Conservation (phyloP, 2,113 vertebrate genomes). For the Nibea albiflora region DNA sequence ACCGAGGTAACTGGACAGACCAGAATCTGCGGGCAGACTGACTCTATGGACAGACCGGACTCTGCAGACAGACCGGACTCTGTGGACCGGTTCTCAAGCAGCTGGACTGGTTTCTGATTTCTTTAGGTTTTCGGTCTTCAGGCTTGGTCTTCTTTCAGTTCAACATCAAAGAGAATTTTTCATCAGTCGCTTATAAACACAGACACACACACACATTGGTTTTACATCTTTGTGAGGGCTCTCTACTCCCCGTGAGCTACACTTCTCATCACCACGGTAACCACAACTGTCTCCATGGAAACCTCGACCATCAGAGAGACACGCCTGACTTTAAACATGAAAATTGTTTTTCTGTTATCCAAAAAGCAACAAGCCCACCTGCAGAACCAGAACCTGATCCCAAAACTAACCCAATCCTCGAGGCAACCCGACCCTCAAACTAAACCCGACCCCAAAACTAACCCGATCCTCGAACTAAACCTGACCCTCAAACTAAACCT, state of each 20-base stretch:
- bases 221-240: slow-evolving; percentile 40
- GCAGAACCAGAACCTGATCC: no score
- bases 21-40: no score
- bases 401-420: no score
- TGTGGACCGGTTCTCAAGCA: no score
- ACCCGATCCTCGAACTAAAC: no score
- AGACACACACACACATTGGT: slow-evolving; percentile 37
- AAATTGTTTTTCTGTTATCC: neutral
- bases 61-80: no score
- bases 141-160: slow-evolving; percentile 23
- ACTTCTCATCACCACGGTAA: slow-evolving; percentile 54
- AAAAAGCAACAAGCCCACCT: no score
- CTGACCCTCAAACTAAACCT: no score
- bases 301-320: slow-evolving; percentile 36
- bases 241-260: slow-evolving; percentile 39
- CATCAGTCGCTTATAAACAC: slow-evolving; percentile 32
- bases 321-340: slow-evolving; percentile 30
- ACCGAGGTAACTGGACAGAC: no score
- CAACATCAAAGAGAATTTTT: slow-evolving; percentile 57
- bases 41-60: no score
- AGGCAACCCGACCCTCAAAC: no score
- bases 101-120: neutral
- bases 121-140: slow-evolving; percentile 14
- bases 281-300: slow-evolving; percentile 46
- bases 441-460: no score